Base-by-base conservation (phyloP, 2,888 invertebrate genomes). In the Ypsolopha sequella region DNA sequence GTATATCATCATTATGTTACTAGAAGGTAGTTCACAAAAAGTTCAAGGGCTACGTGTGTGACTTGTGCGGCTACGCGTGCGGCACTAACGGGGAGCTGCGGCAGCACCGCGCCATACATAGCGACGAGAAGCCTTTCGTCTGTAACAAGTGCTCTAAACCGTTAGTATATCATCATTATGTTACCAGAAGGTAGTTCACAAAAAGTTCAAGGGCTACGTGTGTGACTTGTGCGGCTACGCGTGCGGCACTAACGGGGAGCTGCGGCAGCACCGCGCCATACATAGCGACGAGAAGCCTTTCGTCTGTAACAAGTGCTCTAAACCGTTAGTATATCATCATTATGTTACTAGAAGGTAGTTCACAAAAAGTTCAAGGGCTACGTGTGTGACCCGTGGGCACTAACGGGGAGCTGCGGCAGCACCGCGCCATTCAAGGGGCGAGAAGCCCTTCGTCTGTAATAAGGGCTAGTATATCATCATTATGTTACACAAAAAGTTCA, bases 391-490 rank as follows among this genome's bases (percentile, higher is more conserved):
- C 69, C 82, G 59, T 89, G 89, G 88, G 88, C 51, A 88, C 88
- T 54, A 84, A 82, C 66, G 88, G 88, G 50, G 88, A 88, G 65
- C 69, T 89, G 63, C 79, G 87, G 1, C 88, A 89, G 59, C 89
- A 89, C 61, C 77, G 87, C 59, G 88, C 88, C 54, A 88, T 88
- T 57, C 89, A 89, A 88, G 88, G 68, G 88, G 88, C 59, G 88
- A 84, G 58, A 88, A 88, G 58, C 87, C 86, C 3, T 87, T 77
- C 69, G 76, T 73, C 36, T 89, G 89, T 70, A 70, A 70, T 51
- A 81, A 80, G 50, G 89, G 89, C 59, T 56, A 66, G 76, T 57
- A 9, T 45, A 4, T 2, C 24, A 24, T 24, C 24, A 24, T 24
- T 4, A 24, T 24, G 24, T 24, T 24, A 4, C n/a, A n/a, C n/a